Conservation (phyloP, 23 tunicate genomes). For the Oikopleura vanhoeffeni region DNA sequence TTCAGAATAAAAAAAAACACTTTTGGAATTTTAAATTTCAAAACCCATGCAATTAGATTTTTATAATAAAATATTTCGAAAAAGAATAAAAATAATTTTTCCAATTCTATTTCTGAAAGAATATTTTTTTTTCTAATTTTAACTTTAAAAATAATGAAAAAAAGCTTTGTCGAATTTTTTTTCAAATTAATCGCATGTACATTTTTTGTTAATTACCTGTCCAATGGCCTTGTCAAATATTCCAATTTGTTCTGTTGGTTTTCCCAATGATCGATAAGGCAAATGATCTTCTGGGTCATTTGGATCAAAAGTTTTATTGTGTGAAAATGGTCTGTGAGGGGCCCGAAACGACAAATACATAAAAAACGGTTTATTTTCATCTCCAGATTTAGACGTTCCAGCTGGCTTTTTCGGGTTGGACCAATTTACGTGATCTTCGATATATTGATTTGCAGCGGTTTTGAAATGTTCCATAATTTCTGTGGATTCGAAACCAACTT, state of each 20-base stretch:
- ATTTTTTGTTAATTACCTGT: not conserved
- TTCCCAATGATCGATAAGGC: not conserved
- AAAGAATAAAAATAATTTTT: too few relatives aligned
- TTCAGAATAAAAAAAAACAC: too few relatives aligned
- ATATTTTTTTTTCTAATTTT: too few relatives aligned
- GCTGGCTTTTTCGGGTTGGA: not conserved
- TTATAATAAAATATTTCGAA: too few relatives aligned
- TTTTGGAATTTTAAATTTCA: too few relatives aligned
- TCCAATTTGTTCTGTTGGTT: not conserved
- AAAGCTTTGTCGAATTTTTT: too few relatives aligned
- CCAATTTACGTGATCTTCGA: not conserved
- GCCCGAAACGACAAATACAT: not conserved
- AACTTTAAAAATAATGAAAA: too few relatives aligned
- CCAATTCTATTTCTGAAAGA: too few relatives aligned
- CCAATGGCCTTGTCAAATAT: not conserved
- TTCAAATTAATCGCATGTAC: too few relatives aligned
- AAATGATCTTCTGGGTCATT: not conserved
- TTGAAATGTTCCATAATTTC: not conserved
- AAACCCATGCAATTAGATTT: too few relatives aligned
- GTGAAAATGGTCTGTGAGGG: not conserved
- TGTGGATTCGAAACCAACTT: not conserved
- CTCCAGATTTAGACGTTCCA: not conserved
- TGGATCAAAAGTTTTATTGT: not conserved
- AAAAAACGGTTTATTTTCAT: not conserved
- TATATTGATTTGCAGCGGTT: not conserved